Percentiles rank a stretch among this genome's conserved stretches.
Evolutionary conservation across 2,888 invertebrate genomes (phyloP).

Genomic region (Perithous albicinctus): DNA sequence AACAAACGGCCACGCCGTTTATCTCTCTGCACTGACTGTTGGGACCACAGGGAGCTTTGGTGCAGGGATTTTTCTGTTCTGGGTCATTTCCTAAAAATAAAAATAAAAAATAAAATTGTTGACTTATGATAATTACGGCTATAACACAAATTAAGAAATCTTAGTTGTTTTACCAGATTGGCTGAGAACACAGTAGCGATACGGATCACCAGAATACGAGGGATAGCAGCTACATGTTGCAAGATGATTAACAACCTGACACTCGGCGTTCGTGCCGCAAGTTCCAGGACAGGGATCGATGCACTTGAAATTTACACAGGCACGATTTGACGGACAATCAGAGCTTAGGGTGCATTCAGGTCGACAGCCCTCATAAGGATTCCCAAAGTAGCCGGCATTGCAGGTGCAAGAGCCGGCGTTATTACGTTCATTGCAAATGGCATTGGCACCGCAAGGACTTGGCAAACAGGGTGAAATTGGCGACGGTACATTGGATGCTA

Average conservation of each 20-base stretch:
- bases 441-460: conserved; percentile 92
- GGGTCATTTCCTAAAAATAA: conserved; percentile 70
- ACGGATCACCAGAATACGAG: conserved; percentile 86
- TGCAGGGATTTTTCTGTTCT: conserved; percentile 73
- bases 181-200: conserved; percentile 85
- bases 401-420: conserved; percentile 86
- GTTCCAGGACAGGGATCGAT: conserved; percentile 93
- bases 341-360: conserved; percentile 85
- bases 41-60: conserved; percentile 87
- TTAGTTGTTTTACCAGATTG: conserved; percentile 16
- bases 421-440: conserved; percentile 87
- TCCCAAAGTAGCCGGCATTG: conserved; percentile 84
- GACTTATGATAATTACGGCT: background rate
- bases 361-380: conserved; percentile 84
- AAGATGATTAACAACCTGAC: conserved; percentile 85
- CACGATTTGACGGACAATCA: conserved; percentile 85
- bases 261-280: conserved; percentile 88
- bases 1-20: conserved; percentile 88
- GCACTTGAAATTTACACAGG: conserved; percentile 91
- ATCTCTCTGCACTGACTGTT: conserved; percentile 85
- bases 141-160: background rate
- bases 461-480: conserved; percentile 88
- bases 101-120: conserved; percentile 74
- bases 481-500: background rate
- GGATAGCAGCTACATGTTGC: conserved; percentile 84